Evolutionary conservation across 2,888 invertebrate genomes (phyloP), one percentile per base, ranked within the genome.

Genomic region (Aphidoletes aphidimyza): DNA sequence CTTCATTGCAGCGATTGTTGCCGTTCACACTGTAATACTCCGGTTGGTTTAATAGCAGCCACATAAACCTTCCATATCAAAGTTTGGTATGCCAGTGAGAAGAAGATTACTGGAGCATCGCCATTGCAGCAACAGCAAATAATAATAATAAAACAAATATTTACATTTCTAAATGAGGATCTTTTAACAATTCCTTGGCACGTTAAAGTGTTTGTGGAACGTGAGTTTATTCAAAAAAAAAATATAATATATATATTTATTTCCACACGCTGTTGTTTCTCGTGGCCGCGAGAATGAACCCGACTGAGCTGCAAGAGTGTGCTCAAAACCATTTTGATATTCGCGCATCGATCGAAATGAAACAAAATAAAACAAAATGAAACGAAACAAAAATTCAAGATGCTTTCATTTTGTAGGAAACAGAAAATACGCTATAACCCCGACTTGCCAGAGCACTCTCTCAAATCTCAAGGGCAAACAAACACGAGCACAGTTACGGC

Each of bases 191-290:
- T 84, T 84, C 83, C 49, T 83, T 83, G 84, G 83, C 83, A 84
- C 84, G 84, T 84, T 83, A 84, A 84, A 84, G 78, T 84, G 84
- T 84, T 84, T 84, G 84, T 83, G 54, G 84, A 84, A 84, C 84
- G 84, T 84, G 84, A 84, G 84, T 78, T 83, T 84, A 84, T 84
- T 84, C 45, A 78, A 84, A 45, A 34, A 78, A 36, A 69, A 69
- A 11, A 17, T 69, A n/a, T n/a, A n/a, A n/a, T n/a, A n/a, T n/a
- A n/a, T n/a, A n/a, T n/a, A n/a, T n/a, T n/a, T n/a, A n/a, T n/a
- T 81, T 37, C 22, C n/a, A 81, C n/a, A n/a, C 22, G 11, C 22
- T 11, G 26, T 37, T 81, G 69, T 81, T 36, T 81, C 37, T 30
- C n/a, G 37, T 81, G 69, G 30, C 69, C 47, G 42, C 42, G 17